Conservation (phyloP, 2,113 vertebrate species). For the Petaurus breviceps region DNA sequence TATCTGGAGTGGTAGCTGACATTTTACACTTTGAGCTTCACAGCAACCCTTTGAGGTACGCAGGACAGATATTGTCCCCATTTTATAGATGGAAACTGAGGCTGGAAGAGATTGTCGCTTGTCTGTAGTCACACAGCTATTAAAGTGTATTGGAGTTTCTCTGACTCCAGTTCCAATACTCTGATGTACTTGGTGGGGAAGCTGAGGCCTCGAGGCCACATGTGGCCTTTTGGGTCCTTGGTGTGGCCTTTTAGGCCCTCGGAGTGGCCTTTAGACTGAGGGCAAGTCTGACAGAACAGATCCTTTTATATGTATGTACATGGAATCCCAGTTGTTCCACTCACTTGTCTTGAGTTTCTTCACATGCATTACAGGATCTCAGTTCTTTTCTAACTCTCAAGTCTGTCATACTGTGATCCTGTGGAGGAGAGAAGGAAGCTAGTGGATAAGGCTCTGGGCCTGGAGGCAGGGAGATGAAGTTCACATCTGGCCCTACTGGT, state of each 20-base stretch:
- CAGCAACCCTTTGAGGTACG: not conserved
- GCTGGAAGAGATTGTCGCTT: not conserved
- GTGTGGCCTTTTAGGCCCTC: too few species aligned
- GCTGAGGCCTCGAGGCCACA: too few species aligned
- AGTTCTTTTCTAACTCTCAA: not conserved
- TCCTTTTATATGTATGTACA: too few species aligned
- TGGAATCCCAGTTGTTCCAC: not conserved
- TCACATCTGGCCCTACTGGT: not conserved
- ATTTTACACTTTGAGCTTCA: not conserved
- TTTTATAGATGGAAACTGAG: not conserved
- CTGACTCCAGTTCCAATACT: not conserved
- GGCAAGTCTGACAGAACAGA: too few species aligned
- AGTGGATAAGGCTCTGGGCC: not conserved
- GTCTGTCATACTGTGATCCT: not conserved
- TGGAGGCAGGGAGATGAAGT: not conserved
- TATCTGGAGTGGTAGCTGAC: not conserved
- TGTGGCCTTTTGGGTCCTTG: too few species aligned
- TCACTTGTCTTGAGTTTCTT: not conserved
- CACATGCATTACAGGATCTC: not conserved
- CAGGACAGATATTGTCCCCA: not conserved
- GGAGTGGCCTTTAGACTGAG: too few species aligned
- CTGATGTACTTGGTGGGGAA: not conserved
- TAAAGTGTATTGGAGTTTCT: not conserved
- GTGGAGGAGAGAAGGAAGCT: not conserved
- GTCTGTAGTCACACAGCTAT: not conserved